Conservation (phyloP, 1,140 invertebrate species). For the Caenorhabditis latens region DNA sequence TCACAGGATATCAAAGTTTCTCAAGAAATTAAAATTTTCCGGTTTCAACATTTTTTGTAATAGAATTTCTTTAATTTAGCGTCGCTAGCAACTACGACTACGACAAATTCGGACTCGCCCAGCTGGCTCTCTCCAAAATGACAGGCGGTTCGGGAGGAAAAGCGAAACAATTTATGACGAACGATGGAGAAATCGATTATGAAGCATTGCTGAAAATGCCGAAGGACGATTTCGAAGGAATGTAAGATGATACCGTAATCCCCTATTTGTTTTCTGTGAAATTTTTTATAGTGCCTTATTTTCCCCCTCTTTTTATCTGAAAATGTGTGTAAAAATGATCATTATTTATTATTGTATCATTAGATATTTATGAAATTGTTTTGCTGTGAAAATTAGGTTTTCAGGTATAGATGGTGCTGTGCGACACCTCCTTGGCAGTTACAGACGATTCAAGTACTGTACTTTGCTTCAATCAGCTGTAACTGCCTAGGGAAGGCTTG, state of each 20-base stretch:
- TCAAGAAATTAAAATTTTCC: slow-evolving; percentile 1
- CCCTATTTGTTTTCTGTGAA: not conserved
- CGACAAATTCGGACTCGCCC: slow-evolving; percentile 74
- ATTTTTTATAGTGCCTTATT: too few relatives aligned
- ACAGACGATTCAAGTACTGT: too few relatives aligned
- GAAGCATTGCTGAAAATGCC: slow-evolving; percentile 79
- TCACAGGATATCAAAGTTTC: not conserved
- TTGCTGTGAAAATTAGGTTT: too few relatives aligned
- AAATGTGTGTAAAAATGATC: too few relatives aligned
- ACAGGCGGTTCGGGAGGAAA: slow-evolving; percentile 63
- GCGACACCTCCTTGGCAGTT: too few relatives aligned
- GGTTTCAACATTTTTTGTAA: not conserved
- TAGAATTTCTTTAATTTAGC: slow-evolving; percentile 63
- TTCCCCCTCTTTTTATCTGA: too few relatives aligned
- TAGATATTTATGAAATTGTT: too few relatives aligned
- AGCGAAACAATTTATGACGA: slow-evolving; percentile 70
- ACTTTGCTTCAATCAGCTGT: too few relatives aligned
- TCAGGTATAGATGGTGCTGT: too few relatives aligned
- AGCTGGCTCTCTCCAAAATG: slow-evolving; percentile 73
- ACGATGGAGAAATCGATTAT: slow-evolving; percentile 76
- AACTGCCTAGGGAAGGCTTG: too few relatives aligned
- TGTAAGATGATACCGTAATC: not conserved
- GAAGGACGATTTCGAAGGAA: slow-evolving; percentile 79
- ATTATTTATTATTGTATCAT: too few relatives aligned
- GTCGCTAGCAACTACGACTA: slow-evolving; percentile 73